Conservation (phyloP, 2,113 vertebrate species). For the Neogale vison region DNA sequence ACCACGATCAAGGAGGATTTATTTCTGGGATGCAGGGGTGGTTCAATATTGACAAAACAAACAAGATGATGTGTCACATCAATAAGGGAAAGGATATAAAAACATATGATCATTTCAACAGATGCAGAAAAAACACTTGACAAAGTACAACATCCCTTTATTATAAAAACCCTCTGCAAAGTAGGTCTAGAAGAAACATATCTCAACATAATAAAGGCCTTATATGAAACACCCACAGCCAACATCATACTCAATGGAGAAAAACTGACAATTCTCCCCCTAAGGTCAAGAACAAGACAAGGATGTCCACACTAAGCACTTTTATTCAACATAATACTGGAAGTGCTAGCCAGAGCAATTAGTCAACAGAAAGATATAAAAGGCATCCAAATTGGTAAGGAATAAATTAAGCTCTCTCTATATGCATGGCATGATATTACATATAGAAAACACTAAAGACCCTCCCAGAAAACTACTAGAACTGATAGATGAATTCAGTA, state of each 20-base stretch:
- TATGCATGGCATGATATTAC: neutral
- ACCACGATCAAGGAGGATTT: neutral
- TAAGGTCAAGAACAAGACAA: neutral
- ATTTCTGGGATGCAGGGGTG: neutral
- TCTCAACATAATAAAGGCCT: neutral
- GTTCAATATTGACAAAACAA: neutral
- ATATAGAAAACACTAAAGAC: neutral
- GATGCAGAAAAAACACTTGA: neutral
- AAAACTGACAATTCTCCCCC: neutral
- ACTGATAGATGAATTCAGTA: neutral
- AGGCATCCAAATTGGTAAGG: neutral
- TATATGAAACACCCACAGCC: neutral
- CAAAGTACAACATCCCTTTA: neutral
- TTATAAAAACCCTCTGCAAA: neutral
- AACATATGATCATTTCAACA: neutral
- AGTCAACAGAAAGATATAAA: neutral
- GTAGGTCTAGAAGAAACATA: neutral
- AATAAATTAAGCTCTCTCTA: neutral
- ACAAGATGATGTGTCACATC: neutral
- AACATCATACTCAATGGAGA: neutral
- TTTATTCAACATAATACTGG: neutral
- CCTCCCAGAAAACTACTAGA: neutral
- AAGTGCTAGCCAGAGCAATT: neutral
- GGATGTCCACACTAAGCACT: neutral
- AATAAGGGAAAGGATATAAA: neutral